Evolutionary conservation across 2,888 invertebrate species (phyloP).

Genomic region (Odontocolon sp.): DNA sequence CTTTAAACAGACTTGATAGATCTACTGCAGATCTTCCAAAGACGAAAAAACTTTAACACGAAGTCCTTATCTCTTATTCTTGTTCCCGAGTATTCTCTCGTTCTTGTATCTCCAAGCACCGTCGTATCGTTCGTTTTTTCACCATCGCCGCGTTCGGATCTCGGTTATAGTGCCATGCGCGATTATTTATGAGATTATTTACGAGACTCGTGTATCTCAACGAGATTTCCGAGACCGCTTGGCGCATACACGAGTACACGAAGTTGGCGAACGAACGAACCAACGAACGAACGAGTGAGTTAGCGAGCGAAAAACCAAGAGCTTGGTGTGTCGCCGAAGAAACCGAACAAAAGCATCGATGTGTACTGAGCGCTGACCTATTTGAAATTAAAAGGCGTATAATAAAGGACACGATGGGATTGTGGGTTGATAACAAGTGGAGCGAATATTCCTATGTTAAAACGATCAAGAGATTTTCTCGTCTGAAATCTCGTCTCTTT

Average conservation of each 20-base stretch:
- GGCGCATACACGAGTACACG: conserved; percentile 2
- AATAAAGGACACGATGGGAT: conserved; percentile 13
- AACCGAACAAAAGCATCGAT: conserved; percentile 29
- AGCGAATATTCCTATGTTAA: conserved; percentile 25
- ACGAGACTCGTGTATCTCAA: background rate
- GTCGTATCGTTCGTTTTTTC: background rate
- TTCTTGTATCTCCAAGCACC: background rate
- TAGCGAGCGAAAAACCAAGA: background rate
- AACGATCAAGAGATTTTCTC: background rate
- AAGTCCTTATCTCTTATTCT: no score
- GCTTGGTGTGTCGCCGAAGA: background rate
- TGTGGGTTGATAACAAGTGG: conserved; percentile 16
- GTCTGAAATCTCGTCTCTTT: background rate
- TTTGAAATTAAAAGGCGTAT: conserved; percentile 22
- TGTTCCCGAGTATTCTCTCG: background rate
- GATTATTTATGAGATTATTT: conserved; percentile 34
- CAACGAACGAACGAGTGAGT: background rate
- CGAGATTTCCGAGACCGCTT: conserved; percentile 28
- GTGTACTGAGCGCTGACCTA: conserved; percentile 30
- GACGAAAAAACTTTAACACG: no score
- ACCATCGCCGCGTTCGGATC: background rate
- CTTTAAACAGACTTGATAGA: no score
- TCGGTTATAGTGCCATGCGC: background rate
- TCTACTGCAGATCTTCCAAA: no score
- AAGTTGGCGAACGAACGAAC: background rate